Evolutionary conservation across 2,113 vertebrate species (phyloP), one percentile per base, ranked within the genome.

Genomic region (Antennarius striatus): DNA sequence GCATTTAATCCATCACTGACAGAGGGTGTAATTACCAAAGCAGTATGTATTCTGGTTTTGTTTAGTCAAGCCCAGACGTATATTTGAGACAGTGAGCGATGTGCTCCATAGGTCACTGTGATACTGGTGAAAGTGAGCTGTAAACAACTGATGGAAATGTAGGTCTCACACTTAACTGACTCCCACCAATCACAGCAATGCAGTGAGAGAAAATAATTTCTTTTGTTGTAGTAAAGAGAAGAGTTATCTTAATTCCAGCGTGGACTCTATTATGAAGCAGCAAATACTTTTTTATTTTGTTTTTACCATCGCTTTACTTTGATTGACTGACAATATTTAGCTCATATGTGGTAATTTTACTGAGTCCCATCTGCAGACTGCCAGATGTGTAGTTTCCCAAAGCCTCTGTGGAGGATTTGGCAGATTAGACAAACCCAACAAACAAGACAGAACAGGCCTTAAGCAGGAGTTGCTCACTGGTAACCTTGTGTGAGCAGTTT

Each of bases 51-150:
- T 89, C 90, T 88, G 4, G 65, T 88, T 85, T 82, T 60, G 84
- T 89, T 88, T 83, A 86, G 87, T 84, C 89, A 60, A 80, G 83
- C 77, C 79, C 77, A 88, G 86, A 81, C 81, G 17, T 71, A 83
- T 71, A 70, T 80, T 85, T 78, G 63, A 70, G 58, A 56, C 32
- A 13, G 51, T 81, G 74, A 52, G 54, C 32, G 66, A 74, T 74
- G 48, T 73, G 4, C 71, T 52, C 74, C 77, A 79, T 73, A 75
- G 67, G 70, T 68, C 77, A 58, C 55, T 73, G 59, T 62, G 73
- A 58, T 55, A 52, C 47, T 73, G 75, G 56, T 57, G 66, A 45
- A 22, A 51, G 42, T 56, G 65, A 48, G 52, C 17, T 50, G 62
- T 64, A 73, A 72, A 70, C 73, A 72, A 65, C 68, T 52, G 52